Base-by-base conservation (phyloP, 2,113 vertebrate species). In the Mormyrus iriodes region DNA sequence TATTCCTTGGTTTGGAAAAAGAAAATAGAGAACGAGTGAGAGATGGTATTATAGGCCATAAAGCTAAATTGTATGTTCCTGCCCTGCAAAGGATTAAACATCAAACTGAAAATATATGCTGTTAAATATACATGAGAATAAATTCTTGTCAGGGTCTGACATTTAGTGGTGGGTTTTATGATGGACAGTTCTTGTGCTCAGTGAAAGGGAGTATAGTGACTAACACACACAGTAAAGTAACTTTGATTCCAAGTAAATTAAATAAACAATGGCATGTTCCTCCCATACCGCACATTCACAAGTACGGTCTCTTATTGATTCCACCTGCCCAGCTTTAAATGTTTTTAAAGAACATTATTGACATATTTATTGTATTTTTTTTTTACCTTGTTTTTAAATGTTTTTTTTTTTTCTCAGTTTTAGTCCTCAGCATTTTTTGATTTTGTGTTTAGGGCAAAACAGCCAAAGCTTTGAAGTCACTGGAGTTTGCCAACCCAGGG, bases 401-500 rank as follows among this genome's bases (percentile, higher is more conserved):
- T 87, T 61, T 13, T 61, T 42, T 53, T 52, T 52, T 49, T 85
- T 51, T 85, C 0, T 51, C 10, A 17, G 21, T 27, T 86, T 21
- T 51, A 2, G 46, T 46, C 24, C 21, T 84, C 21, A 87, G 24
- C 8, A 69, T 17, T 48, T 3, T 21, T 42, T 51, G 21, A 48
- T 90, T 49, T 93, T 91, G 91, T 83, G 24, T 93, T 91, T 89
- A 97, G 96, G 96, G 95, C 8, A 96, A 95, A 90, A 96, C 96
- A 90, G 95, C 96, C 85, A 97, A 97, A 91, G 95, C 96, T 90
- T 94, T 97, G 92, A 96, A 96, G 93, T 97, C 96, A 13, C 93
- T 97, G 2, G 96, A 97, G 88, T 97, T 97, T 94, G 90, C 96
- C 92, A 97, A 97, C 91, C 96, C 96, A 52, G 96, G 96, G 58